phyloP scores from a whole-genome alignment of 2,888 invertebrate species.

The Meteorus cinctellus region DNA sequence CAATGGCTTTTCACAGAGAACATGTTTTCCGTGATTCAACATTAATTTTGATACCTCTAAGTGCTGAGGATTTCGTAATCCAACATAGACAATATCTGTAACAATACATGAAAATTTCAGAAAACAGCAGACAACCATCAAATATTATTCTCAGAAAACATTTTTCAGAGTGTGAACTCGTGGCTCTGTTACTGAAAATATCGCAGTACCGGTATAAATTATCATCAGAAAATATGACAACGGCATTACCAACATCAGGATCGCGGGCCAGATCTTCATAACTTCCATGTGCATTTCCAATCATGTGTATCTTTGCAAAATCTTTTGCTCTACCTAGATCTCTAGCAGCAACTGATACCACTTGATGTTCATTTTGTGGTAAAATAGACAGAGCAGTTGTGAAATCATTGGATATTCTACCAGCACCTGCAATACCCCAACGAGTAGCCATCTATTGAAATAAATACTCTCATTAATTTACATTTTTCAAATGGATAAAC shows the following conservation, averaged over 20 bases:
- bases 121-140: no score
- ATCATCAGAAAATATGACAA: no score
- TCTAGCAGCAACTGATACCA: conserved; percentile 86
- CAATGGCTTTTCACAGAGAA: conserved; percentile 93
- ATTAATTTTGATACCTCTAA: conserved; percentile 81
- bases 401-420: conserved; percentile 92
- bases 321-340: conserved; percentile 82
- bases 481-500: no score
- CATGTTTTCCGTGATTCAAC: conserved; percentile 87
- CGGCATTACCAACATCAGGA: conserved; percentile 80
- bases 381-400: conserved; percentile 81
- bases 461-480: not conserved
- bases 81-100: conserved; percentile 73
- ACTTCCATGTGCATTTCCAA: conserved; percentile 82
- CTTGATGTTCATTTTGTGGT: conserved; percentile 80
- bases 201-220: no score
- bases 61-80: conserved; percentile 84
- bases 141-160: no score
- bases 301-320: conserved; percentile 84
- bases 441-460: conserved; percentile 77
- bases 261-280: conserved; percentile 86
- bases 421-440: conserved; percentile 92
- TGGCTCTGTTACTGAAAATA: no score
- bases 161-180: no score
- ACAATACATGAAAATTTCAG: no score